Conservation (phyloP, 2,888 invertebrate genomes). For the Rhamnusium bicolor region DNA sequence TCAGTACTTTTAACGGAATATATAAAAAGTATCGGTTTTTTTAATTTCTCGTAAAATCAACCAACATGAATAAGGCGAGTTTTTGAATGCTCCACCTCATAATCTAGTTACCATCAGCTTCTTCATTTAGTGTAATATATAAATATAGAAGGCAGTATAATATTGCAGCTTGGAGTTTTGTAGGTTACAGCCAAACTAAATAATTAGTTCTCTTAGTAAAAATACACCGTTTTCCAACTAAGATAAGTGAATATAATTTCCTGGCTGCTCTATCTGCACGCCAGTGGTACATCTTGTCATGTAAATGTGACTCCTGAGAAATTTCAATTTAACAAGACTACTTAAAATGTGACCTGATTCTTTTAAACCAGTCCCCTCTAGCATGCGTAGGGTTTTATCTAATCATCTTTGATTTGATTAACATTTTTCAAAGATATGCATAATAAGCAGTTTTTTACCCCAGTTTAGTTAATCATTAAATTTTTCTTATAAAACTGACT, state of each 20-base stretch:
- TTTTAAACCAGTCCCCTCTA: constrained; percentile 20
- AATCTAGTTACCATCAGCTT: no score
- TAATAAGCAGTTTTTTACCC: neutral
- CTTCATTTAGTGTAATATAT: no score
- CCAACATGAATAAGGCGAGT: no score
- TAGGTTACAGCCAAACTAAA: no score
- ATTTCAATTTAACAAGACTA: constrained; percentile 28
- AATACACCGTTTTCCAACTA: neutral
- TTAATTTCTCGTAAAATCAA: no score
- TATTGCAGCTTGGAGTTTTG: no score
- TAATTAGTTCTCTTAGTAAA: neutral
- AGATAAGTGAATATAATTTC: neutral
- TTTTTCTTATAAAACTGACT: neutral
- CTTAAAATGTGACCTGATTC: constrained; percentile 31
- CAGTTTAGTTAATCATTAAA: neutral
- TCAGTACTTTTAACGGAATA: no score
- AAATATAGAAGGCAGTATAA: no score
- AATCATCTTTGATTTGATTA: constrained; percentile 5
- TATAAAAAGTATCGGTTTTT: no score
- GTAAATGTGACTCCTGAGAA: constrained; percentile 15
- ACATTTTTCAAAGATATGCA: neutral
- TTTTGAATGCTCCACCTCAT: no score
- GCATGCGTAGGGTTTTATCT: constrained; percentile 13
- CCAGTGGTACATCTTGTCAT: neutral
- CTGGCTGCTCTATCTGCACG: neutral